These are phyloP conservation scores for Gadus chalcogrammus DNA, from an alignment of 2,113 vertebrate species.

Conservation along the genomic window DNA sequence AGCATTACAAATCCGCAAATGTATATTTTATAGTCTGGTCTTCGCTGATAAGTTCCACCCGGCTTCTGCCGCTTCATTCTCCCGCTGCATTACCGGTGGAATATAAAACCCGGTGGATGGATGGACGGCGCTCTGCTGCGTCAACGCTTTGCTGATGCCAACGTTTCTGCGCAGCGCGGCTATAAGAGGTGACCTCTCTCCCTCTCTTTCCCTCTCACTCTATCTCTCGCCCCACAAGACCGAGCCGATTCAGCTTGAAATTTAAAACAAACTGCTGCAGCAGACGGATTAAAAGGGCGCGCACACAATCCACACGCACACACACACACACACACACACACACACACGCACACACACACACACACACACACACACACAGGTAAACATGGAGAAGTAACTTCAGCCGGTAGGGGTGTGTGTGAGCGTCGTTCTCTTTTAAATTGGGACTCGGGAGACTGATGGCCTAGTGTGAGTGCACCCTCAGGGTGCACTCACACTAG, in stretches of 20 bases:
- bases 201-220: slow-evolving; percentile 10
- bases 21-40: too few relatives aligned
- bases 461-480: too few relatives aligned
- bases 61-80: slow-evolving; percentile 20
- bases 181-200: slow-evolving; percentile 59
- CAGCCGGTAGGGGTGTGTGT: too few relatives aligned
- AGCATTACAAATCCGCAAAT: too few relatives aligned
- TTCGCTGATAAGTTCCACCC: slow-evolving; percentile 1
- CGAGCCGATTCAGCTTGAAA: slow-evolving; percentile 50
- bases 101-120: slow-evolving; percentile 17
- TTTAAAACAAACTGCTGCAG: slow-evolving; percentile 38
- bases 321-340: neutral
- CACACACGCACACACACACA: too few relatives aligned
- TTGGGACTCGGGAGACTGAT: too few relatives aligned
- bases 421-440: too few relatives aligned
- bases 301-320: neutral
- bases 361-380: neutral
- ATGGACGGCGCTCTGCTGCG: slow-evolving; percentile 38
- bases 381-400: too few relatives aligned
- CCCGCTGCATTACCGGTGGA: slow-evolving; percentile 8
- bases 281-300: slow-evolving; percentile 35
- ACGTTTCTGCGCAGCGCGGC: slow-evolving; percentile 47
- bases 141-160: slow-evolving; percentile 53
- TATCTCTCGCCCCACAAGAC: slow-evolving; percentile 23
- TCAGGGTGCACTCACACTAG: too few relatives aligned